Conservation (phyloP, 2,113 vertebrate genomes). For the Monarcha castaneiventris region DNA sequence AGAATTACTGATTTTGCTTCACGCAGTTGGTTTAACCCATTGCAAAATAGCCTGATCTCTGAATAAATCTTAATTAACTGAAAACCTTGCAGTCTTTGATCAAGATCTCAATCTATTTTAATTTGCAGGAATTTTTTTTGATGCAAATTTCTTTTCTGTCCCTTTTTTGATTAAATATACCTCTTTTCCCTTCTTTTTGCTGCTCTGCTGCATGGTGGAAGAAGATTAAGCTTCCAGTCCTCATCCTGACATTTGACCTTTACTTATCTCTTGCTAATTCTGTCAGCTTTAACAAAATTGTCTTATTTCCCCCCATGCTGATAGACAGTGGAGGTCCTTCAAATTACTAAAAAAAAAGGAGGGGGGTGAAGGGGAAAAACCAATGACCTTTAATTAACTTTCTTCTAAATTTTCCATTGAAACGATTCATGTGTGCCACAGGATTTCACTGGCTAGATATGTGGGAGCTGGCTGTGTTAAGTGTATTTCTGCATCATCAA, state of each 20-base stretch:
- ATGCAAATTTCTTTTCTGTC: background rate
- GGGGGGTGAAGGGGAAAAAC: background rate
- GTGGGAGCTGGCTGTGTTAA: background rate
- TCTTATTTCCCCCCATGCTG: background rate
- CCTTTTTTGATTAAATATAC: background rate
- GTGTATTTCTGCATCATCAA: background rate
- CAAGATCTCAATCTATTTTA: background rate
- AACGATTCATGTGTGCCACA: background rate
- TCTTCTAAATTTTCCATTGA: background rate
- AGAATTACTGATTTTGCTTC: background rate
- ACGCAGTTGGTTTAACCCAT: background rate
- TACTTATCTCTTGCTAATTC: slow-evolving; percentile 16
- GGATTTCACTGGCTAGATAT: background rate
- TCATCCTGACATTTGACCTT: slow-evolving; percentile 7
- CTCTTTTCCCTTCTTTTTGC: background rate
- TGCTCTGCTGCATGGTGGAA: background rate
- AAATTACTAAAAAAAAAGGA: fast-evolving
- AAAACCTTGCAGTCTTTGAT: background rate
- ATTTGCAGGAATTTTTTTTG: background rate
- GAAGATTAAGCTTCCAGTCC: background rate
- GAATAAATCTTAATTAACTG: background rate
- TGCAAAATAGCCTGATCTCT: background rate
- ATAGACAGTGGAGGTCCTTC: background rate
- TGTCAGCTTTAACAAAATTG: background rate
- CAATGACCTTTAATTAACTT: slow-evolving; percentile 27